A percentile compares a stretch with the other conserved stretches of the same genome.
These are phyloP conservation scores for Calliopsis andreniformis DNA, from an alignment of 1,140 invertebrate species.

Conservation along the genomic window DNA sequence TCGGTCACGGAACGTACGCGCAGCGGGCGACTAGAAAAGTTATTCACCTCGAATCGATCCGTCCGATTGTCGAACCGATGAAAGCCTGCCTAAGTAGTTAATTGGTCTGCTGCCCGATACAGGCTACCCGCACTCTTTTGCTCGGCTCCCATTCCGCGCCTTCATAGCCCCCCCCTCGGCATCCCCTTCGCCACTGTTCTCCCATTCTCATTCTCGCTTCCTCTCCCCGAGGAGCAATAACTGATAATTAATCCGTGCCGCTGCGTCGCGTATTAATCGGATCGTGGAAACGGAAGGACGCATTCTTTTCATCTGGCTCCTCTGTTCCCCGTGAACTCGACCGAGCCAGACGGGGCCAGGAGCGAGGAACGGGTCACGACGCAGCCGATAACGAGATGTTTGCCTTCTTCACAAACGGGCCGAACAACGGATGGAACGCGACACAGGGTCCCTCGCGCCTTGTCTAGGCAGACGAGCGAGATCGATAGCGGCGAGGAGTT, in stretches of 20 bases:
- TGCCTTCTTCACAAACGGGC: too few relatives aligned
- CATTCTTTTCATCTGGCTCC: not conserved
- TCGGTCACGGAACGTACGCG: slow-evolving; percentile 9
- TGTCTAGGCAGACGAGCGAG: too few relatives aligned
- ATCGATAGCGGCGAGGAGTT: too few relatives aligned
- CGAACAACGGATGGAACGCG: not conserved
- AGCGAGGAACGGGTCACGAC: not conserved
- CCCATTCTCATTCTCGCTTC: not conserved
- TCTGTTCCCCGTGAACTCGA: not conserved
- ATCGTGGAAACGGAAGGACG: slow-evolving; percentile 6
- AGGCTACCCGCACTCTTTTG: not conserved
- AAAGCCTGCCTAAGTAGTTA: slow-evolving; percentile 61
- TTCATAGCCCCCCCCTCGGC: too few relatives aligned
- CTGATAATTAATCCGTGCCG: slow-evolving; percentile 56
- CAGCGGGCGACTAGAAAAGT: slow-evolving; percentile 40
- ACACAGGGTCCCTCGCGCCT: too few relatives aligned
- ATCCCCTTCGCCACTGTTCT: too few relatives aligned
- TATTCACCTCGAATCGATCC: slow-evolving; percentile 53
- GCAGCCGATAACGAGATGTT: slow-evolving; percentile 11
- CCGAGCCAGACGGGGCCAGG: not conserved
- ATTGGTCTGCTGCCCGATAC: slow-evolving; percentile 52
- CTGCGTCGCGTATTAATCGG: slow-evolving; percentile 23
- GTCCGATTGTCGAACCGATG: slow-evolving; percentile 49
- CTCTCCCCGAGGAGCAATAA: slow-evolving; percentile 13
- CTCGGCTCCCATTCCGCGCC: not conserved